Percentiles rank a stretch among this genome's conserved stretches.
phyloP scores from a whole-genome alignment of 1,140 invertebrate genomes.

The Lasioglossum albipes region DNA sequence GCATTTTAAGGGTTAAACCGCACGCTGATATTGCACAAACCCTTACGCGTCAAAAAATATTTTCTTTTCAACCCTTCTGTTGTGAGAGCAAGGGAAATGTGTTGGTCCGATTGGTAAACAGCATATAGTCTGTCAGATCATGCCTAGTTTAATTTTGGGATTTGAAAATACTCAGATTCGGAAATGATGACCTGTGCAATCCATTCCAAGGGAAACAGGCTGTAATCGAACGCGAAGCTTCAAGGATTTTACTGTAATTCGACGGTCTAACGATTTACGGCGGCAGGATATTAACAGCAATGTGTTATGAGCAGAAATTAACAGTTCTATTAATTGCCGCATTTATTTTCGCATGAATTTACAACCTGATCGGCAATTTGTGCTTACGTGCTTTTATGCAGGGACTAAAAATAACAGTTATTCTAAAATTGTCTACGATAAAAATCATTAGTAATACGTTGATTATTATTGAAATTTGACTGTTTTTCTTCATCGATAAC shows the following conservation, averaged over 20 bases:
- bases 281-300: slow-evolving; percentile 14
- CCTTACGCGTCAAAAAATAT: no score
- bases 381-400: background rate
- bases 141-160: background rate
- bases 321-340: slow-evolving; percentile 18
- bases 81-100: no score
- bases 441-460: no score
- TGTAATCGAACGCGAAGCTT: slow-evolving; percentile 4
- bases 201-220: background rate
- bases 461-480: no score
- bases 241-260: slow-evolving; percentile 21
- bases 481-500: no score
- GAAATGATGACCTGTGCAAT: slow-evolving; percentile 12
- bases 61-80: no score
- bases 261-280: slow-evolving; percentile 19
- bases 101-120: no score
- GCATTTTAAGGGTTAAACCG: no score
- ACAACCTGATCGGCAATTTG: slow-evolving; percentile 25
- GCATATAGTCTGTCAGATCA: no score
- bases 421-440: no score
- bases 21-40: no score
- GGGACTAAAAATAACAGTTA: no score
- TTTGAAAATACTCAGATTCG: background rate
- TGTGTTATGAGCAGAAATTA: slow-evolving; percentile 40
- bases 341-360: slow-evolving; percentile 29